Conservation (phyloP, 2,797 vertebrate genomes). For the Danio aesculapii region DNA sequence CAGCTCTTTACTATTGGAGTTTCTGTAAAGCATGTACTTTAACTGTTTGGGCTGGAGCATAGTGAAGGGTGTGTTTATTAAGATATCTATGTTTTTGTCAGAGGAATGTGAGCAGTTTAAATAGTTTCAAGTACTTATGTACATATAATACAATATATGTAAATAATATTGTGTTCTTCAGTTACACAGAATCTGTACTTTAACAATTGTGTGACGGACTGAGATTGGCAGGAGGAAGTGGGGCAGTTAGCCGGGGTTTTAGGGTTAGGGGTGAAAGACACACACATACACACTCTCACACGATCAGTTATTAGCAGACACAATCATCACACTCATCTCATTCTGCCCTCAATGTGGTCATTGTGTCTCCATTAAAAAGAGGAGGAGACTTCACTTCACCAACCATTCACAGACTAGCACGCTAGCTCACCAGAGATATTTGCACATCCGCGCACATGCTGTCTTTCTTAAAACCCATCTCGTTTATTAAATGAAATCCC, state of each 20-base stretch:
- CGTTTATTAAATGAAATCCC: constrained; percentile 39
- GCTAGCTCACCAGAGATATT: constrained; percentile 36
- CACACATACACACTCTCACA: constrained; percentile 25
- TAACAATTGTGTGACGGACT: constrained; percentile 14
- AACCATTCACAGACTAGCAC: constrained; percentile 58
- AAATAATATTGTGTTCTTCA: background rate
- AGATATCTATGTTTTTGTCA: background rate
- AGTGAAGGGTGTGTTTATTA: background rate
- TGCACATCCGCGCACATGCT: constrained; percentile 24
- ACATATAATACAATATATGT: background rate
- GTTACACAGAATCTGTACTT: background rate
- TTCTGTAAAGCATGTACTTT: background rate
- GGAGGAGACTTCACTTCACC: constrained; percentile 60
- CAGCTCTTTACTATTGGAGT: background rate
- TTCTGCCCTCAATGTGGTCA: constrained; percentile 71
- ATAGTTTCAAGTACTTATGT: background rate
- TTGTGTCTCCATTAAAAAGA: constrained; percentile 66
- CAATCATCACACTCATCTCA: constrained; percentile 59
- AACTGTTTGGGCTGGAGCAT: no score
- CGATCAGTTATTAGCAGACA: constrained; percentile 35
- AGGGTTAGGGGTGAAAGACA: constrained; percentile 42
- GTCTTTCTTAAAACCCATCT: constrained; percentile 32
- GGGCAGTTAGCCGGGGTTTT: constrained; percentile 5
- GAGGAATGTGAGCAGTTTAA: background rate
- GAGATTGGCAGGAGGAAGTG: constrained; percentile 1